Evolutionary conservation across 2,113 vertebrate species (phyloP).

Genomic region (Raja brachyura): DNA sequence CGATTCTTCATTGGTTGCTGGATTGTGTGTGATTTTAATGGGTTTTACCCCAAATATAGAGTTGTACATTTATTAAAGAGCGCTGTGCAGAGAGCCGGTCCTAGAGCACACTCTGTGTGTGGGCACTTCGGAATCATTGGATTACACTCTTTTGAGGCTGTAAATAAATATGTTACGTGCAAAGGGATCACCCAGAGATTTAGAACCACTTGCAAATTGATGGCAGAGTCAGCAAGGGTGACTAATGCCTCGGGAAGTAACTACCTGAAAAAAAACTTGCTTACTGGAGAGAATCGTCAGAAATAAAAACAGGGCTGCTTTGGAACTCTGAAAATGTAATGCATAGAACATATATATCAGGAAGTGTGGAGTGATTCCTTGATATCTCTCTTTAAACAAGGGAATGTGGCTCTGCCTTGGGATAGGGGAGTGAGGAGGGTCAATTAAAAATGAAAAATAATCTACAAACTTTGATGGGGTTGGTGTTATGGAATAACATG

Average conservation of each 20-base stretch:
- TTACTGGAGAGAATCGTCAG: not conserved
- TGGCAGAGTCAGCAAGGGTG: not conserved
- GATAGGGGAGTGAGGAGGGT: no score
- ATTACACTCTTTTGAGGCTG: not conserved
- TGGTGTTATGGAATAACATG: no score
- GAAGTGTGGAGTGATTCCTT: no score
- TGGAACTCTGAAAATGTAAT: not conserved
- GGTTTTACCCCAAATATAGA: not conserved
- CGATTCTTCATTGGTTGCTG: slow-evolving; percentile 15
- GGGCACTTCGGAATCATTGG: not conserved
- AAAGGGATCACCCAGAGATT: not conserved
- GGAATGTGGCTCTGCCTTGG: no score
- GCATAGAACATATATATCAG: no score
- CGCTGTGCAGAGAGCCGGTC: not conserved
- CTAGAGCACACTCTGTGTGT: not conserved
- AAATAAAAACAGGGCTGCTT: not conserved
- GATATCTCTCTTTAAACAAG: no score
- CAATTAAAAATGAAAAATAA: no score
- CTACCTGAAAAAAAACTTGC: no score
- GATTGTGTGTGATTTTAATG: not conserved
- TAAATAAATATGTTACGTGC: not conserved
- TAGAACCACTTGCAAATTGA: not conserved
- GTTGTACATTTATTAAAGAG: not conserved
- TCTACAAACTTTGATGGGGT: no score
- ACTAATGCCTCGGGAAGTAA: not conserved